A percentile compares a stretch with the other conserved stretches of the same genome.
phyloP scores from a whole-genome alignment of 2,888 invertebrate species.

The Tortrix viridana region DNA sequence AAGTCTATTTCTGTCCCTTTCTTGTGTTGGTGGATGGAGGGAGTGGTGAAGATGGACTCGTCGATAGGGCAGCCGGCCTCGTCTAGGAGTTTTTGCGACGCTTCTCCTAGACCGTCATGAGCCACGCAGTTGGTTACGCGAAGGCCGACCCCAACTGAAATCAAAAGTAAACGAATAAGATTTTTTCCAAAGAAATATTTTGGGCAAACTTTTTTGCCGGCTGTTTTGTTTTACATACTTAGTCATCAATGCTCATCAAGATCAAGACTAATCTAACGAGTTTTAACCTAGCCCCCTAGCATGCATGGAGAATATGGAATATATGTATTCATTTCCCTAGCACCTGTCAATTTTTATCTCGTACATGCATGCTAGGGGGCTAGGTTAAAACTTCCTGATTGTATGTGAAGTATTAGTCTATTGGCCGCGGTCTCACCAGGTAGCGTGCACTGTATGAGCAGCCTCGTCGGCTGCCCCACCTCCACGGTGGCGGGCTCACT shows the following conservation, averaged over 20 bases:
- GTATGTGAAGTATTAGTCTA: too few relatives aligned
- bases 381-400: too few relatives aligned
- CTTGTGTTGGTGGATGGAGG: slow-evolving; percentile 73
- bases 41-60: slow-evolving; percentile 85
- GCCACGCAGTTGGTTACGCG: slow-evolving; percentile 91
- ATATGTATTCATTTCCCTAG: too few relatives aligned
- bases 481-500: slow-evolving; percentile 84
- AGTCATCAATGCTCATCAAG: too few relatives aligned
- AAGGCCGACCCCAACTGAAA: slow-evolving; percentile 88
- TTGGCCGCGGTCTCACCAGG: slow-evolving; percentile 86
- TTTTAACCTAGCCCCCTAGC: too few relatives aligned
- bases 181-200: background rate
- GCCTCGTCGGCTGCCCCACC: slow-evolving; percentile 88
- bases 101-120: slow-evolving; percentile 90
- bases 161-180: slow-evolving; percentile 26
- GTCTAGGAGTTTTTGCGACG: slow-evolving; percentile 89
- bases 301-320: too few relatives aligned
- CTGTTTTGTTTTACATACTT: too few relatives aligned
- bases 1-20: slow-evolving; percentile 70
- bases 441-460: slow-evolving; percentile 86
- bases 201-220: too few relatives aligned
- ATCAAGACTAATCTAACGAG: too few relatives aligned
- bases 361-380: too few relatives aligned
- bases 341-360: too few relatives aligned
- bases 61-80: slow-evolving; percentile 90